Base-by-base conservation (phyloP, 35 echinoderm and acorn worm genomes). In the Nesometra sesokonis region DNA sequence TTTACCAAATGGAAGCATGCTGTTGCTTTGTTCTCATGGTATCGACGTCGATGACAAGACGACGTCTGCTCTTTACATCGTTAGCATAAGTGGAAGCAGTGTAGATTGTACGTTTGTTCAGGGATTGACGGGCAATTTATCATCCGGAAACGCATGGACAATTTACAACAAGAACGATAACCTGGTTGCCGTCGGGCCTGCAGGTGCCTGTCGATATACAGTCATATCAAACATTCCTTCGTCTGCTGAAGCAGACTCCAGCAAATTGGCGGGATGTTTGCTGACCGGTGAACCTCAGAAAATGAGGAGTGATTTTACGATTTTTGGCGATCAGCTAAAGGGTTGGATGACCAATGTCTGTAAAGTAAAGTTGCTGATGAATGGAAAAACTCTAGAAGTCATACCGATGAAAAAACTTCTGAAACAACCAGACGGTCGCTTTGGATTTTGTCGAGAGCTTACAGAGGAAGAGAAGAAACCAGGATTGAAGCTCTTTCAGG, bases 11-110 rank as follows among this genome's bases (percentile, higher is more conserved):
- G 67, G 81, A 35, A n/a, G 85, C 17, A 76, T 97, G 33, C 83
- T 97, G 29, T 46, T 97, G 21, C 40, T 97, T 37, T 97, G 94
- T 37, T 91, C 89, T 30, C 90, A 85, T 37, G 93, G 93, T 84
- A 77, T 77, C 27, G 89, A 84, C 33, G 67, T 32, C 32, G 91
- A 90, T 17, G 91, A 93, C 77, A 47, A 32, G 13, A 97, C 94
- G 17, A 93, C 94, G 0, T 93, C 94, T 13, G 94, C 88, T 15
- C 86, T 97, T 5, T 97, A 97, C 87, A 0, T 77, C 35, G 84
- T 96, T 13, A 88, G 85, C 0, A 15, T 96, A 13, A 79, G 84
- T 36, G 90, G 90, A 37, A 77, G 57, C 32, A 81, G 79, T 11
- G 35, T 89, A 17, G 81, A 77, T 57, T 89, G 89, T 36, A 32